Base-by-base conservation (phyloP, 2,888 invertebrate genomes). In the Chrysomela aeneicollis region DNA sequence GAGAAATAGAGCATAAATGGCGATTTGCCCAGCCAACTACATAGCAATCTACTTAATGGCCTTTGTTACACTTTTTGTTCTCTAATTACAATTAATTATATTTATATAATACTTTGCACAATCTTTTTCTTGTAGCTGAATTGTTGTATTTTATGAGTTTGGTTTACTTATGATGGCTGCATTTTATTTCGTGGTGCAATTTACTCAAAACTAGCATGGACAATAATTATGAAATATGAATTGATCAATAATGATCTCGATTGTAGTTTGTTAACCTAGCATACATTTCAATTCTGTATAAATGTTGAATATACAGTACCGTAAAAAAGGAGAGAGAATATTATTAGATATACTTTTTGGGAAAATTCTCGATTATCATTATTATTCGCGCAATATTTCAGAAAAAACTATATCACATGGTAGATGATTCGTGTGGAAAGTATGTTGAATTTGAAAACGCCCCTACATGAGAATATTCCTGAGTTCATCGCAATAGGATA, bases 1-100 rank as follows among this genome's bases (percentile, higher is more conserved):
- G 63, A 68, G 67, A 73, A 73, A 68, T 67, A 67, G 71, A 71
- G 68, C 71, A 66, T 66, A 67, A 67, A 67, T 37, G 47, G 51
- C 60, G 53, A 66, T 66, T 66, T 58, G 62, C 55, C 62, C 30
- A 59, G 54, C 54, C 59, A 59, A 50, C 59, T 61, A 59, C 51
- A 58, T 51, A 62, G 30, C 30, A 47, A 15, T n/a, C 57, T 46
- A 46, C 5, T 18, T 61, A 53, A 54, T 46, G 12, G 47, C 32
- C 42, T 57, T 57, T 61, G 61, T 53, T 61, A 54, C 54, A 51
- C 61, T 61, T 61, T 61, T 61, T 51, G 61, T 52, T 53, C 47
- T 57, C 17, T 57, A 57, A 57, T 57, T 57, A 57, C 57, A 47
- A 54, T 32, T 47, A 35, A 50, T 52, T n/a, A 42, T 58, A 58